Evolutionary conservation across 2,113 vertebrate species (phyloP).

Genomic region (Halcyon malimbica): DNA sequence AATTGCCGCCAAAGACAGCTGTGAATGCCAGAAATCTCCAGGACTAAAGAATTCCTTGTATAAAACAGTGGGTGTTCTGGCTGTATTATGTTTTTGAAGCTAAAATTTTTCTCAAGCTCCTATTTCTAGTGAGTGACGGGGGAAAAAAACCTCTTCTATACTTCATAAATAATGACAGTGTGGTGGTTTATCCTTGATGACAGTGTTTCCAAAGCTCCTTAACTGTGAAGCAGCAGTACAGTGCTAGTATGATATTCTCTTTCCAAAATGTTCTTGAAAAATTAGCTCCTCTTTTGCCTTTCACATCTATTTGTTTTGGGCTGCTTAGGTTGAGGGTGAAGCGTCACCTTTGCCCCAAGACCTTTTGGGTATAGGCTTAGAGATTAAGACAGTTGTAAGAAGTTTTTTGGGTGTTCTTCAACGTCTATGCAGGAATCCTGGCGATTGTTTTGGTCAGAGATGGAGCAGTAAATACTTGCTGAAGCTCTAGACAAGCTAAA

Average conservation of each 20-base stretch:
- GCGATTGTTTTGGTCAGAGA: too few relatives aligned
- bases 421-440: too few relatives aligned
- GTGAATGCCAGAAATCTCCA: slow-evolving; percentile 23
- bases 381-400: too few relatives aligned
- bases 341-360: too few relatives aligned
- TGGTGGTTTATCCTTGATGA: neutral
- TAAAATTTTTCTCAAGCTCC: neutral
- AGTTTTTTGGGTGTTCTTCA: too few relatives aligned
- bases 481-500: neutral
- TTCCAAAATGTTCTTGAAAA: neutral
- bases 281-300: neutral
- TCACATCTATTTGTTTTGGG: neutral
- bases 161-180: neutral
- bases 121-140: neutral
- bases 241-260: neutral
- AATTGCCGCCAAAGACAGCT: neutral
- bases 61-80: neutral
- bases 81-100: neutral
- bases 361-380: too few relatives aligned
- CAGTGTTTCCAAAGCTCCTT: neutral
- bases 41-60: neutral
- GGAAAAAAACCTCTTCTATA: neutral
- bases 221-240: neutral
- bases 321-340: too few relatives aligned
- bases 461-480: too few relatives aligned